Evolutionary conservation across 1,140 invertebrate species (phyloP), one percentile per base, ranked within the genome.

Genomic region (Drosophila seguyi): DNA sequence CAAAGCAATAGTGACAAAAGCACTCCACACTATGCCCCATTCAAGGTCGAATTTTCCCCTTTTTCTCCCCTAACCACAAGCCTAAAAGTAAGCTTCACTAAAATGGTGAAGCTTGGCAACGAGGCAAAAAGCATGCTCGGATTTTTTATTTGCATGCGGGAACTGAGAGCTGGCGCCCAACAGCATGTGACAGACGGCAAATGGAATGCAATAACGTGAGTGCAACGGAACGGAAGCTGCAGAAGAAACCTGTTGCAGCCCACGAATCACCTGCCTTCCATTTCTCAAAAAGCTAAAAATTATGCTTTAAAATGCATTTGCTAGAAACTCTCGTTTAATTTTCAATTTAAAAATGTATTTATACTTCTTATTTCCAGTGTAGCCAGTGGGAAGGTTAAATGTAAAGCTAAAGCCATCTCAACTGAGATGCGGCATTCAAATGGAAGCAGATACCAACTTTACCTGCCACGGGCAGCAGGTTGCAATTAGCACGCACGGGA

Each of bases 401-500:
- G 42, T 29, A 22, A 27, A 36, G 41, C 22, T 31, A 29, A 31
- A 18, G n/a, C 13, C 18, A 20, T 20, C 48, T 8, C 31, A 36
- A n/a, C n/a, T 55, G 39, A 48, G 18, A 31, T 20, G 44, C 13
- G 1, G 57, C 44, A 52, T 20, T 55, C 58, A 56, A 56, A 62
- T 39, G 14, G 36, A n/a, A 68, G 50, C 76, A 57, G 55, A 27
- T 31, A 42, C 42, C 48, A 74, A 61, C 8, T 22, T 48, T 60
- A 66, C n/a, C 10, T 48, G 55, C 75, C 55, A 18, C 42, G 25
- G 50, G 56, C 58, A 25, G 27, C 68, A 45, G 42, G 66, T 71
- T 60, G 78, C 78, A 75, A 79, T 87, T 90, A 81, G 53, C 65
- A 77, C 52, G 84, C 84, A 87, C 72, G 79, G 81, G 63, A 22